Conservation (phyloP, 2,888 invertebrate species). For the Morpho achilles region DNA sequence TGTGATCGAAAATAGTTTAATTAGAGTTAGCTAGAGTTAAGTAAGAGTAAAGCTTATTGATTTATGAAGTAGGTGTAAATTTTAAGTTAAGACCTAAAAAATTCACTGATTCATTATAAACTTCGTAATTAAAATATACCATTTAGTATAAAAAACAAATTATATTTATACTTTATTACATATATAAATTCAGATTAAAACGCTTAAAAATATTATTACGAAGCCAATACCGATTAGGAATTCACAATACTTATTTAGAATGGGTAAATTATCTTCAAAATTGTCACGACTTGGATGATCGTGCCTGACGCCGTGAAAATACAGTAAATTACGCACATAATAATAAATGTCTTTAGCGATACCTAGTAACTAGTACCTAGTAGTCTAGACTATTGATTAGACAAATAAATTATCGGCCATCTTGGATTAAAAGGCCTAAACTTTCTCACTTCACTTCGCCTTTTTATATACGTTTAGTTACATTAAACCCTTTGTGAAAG, state of each 20-base stretch:
- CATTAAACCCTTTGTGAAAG: no score
- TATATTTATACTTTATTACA: background rate
- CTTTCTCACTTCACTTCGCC: no score
- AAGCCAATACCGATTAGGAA: background rate
- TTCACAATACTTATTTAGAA: slow-evolving; percentile 12
- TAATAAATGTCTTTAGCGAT: slow-evolving; percentile 31
- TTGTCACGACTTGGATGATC: slow-evolving; percentile 56
- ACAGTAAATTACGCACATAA: slow-evolving; percentile 43
- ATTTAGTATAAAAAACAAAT: background rate
- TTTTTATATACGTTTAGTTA: no score
- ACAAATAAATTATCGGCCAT: slow-evolving; percentile 8
- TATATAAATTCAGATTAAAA: background rate
- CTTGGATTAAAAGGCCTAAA: background rate
- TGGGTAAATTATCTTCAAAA: slow-evolving; percentile 32
- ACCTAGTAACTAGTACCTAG: slow-evolving; percentile 8
- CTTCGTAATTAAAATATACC: no score
- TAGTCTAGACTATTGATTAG: slow-evolving; percentile 9
- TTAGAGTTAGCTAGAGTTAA: no score
- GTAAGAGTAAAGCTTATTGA: no score
- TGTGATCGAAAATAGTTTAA: no score
- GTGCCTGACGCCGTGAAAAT: slow-evolving; percentile 50
- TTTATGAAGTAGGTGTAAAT: no score
- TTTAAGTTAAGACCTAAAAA: no score
- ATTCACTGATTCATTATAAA: no score
- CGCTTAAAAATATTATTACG: background rate